A percentile compares a stretch with the other conserved stretches of the same genome.
phyloP scores from a whole-genome alignment of 37 sponge, comb jelly and placozoan genomes.

The Geodia barretti region DNA sequence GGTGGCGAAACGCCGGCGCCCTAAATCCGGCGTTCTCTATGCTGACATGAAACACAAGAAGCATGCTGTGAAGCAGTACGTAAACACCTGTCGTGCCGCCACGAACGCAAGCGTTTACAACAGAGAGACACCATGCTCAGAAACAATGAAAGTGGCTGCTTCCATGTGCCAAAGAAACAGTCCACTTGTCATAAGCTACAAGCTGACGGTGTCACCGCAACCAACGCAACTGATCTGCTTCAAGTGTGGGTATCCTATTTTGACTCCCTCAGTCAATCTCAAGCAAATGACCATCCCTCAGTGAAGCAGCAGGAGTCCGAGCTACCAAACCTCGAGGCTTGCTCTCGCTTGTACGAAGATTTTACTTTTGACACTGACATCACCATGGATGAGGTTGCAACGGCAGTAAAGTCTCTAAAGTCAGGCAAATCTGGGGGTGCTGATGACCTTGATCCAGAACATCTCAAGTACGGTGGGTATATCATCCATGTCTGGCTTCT shows the following conservation, averaged over 20 bases:
- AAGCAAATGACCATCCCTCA: too few species aligned
- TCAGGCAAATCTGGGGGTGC: neutral
- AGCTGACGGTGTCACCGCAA: neutral
- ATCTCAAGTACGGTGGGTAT: slow-evolving; percentile 9
- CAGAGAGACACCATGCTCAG: slow-evolving; percentile 3
- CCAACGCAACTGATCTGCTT: neutral
- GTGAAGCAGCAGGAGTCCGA: neutral
- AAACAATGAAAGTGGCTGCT: neutral
- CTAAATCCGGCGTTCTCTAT: neutral
- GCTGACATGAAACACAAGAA: neutral
- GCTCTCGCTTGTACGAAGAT: neutral
- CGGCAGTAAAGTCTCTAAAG: slow-evolving; percentile 8
- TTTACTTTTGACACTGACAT: neutral
- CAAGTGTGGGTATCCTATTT: slow-evolving; percentile 9
- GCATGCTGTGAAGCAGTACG: slow-evolving; percentile 7
- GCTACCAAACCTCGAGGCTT: neutral
- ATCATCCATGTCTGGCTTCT: slow-evolving; percentile 1
- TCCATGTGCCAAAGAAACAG: neutral
- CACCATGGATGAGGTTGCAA: neutral
- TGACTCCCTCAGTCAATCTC: neutral
- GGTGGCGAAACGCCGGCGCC: neutral
- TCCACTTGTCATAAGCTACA: neutral
- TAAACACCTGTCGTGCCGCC: neutral
- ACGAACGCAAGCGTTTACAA: slow-evolving; percentile 3
- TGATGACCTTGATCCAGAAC: slow-evolving; percentile 11